Percentiles rank a stretch among this genome's conserved stretches.
phyloP scores from a whole-genome alignment of 2,888 invertebrate genomes.

The Ypsolopha scabrella region DNA sequence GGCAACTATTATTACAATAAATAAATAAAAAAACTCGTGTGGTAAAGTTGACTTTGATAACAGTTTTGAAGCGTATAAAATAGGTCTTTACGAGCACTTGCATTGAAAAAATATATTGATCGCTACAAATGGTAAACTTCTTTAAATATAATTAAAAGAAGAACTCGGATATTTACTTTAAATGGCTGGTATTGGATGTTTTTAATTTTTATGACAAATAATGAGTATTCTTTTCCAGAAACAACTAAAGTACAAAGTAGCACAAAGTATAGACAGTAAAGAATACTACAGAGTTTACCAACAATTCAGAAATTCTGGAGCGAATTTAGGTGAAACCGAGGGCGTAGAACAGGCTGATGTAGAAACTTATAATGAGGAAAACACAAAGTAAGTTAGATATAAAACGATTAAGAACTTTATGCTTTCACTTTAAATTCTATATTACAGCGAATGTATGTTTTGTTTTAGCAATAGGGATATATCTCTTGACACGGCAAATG shows the following conservation, averaged over 20 bases:
- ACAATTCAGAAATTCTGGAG: slow-evolving; percentile 69
- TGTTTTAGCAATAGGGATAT: neutral
- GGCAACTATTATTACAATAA: too few species aligned
- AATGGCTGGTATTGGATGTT: too few species aligned
- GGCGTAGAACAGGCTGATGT: slow-evolving; percentile 43
- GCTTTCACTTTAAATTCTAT: neutral
- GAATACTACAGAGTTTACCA: slow-evolving; percentile 84
- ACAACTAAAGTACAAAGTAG: slow-evolving; percentile 92
- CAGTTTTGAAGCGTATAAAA: too few species aligned
- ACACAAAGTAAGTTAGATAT: slow-evolving; percentile 30
- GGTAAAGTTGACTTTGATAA: too few species aligned
- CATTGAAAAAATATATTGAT: neutral
- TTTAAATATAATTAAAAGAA: too few species aligned
- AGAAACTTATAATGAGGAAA: slow-evolving; percentile 39
- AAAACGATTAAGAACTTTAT: neutral
- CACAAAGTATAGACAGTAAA: slow-evolving; percentile 92
- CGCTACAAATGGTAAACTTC: neutral
- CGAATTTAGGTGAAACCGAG: slow-evolving; percentile 71
- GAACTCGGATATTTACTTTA: too few species aligned
- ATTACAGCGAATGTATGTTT: neutral
- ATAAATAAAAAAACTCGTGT: too few species aligned
- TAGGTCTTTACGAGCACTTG: too few species aligned
- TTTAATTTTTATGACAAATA: too few species aligned
- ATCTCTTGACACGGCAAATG: neutral
- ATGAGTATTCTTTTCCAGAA: slow-evolving; percentile 57